Conservation (phyloP, 2,888 invertebrate genomes). For the Bursaphelenchus okinawaensis region DNA sequence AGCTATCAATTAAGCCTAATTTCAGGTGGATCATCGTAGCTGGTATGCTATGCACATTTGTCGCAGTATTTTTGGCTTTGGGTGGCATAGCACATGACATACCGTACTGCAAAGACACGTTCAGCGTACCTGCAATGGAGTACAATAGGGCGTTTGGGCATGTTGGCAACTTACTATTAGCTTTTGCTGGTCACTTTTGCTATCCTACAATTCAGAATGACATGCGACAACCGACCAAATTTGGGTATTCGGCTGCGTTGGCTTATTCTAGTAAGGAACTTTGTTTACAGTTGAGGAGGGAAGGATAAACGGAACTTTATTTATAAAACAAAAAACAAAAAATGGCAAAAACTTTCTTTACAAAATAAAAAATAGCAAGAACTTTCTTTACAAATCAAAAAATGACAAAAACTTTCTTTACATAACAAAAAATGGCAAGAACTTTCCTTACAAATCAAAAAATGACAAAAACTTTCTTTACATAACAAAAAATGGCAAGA, state of each 20-base stretch:
- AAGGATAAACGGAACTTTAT: neutral
- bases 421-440: too few species aligned
- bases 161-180: slow-evolving; percentile 50
- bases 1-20: too few species aligned
- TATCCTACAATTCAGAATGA: slow-evolving; percentile 83
- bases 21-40: slow-evolving; percentile 4
- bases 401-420: too few species aligned
- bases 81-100: neutral
- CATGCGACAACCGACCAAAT: slow-evolving; percentile 73
- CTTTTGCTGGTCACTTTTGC: slow-evolving; percentile 47
- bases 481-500: too few species aligned
- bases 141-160: slow-evolving; percentile 28
- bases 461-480: too few species aligned
- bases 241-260: slow-evolving; percentile 68
- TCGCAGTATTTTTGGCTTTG: neutral
- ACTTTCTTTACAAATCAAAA: neutral
- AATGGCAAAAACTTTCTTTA: too few species aligned
- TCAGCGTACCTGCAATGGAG: neutral
- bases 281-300: neutral
- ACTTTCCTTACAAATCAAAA: too few species aligned
- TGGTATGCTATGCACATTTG: neutral
- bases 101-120: neutral
- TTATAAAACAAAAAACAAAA: too few species aligned
- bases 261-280: slow-evolving; percentile 34
- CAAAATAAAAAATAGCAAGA: too few species aligned